Evolutionary conservation across 1,140 invertebrate species (phyloP).

Genomic region (Brachionus plicatilis): DNA sequence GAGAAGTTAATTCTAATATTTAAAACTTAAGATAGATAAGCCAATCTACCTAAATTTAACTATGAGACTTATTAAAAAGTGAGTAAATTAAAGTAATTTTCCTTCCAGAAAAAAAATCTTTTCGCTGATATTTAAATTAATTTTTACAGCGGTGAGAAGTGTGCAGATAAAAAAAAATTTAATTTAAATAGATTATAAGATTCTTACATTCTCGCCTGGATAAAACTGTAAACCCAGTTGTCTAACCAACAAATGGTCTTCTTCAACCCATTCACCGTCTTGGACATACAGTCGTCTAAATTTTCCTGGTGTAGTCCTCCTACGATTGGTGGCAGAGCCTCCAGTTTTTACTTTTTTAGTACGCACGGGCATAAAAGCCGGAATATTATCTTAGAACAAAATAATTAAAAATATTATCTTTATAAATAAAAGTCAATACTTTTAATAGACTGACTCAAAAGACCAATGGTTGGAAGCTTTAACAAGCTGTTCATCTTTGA

Average conservation of each 20-base stretch:
- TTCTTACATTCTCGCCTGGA: slow-evolving; percentile 38
- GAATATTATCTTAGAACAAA: background rate
- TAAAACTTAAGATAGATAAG: no score
- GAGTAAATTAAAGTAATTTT: no score
- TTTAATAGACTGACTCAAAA: slow-evolving; percentile 7
- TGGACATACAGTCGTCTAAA: slow-evolving; percentile 34
- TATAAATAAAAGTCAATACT: background rate
- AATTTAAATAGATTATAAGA: no score
- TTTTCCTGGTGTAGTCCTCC: slow-evolving; percentile 33
- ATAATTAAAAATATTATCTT: background rate
- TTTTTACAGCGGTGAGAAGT: no score
- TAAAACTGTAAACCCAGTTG: slow-evolving; percentile 37
- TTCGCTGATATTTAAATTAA: no score
- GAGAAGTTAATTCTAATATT: no score
- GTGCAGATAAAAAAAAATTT: no score
- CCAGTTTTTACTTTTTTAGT: slow-evolving; percentile 38
- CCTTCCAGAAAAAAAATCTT: no score
- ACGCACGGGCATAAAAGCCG: slow-evolving; percentile 14
- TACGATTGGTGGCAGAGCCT: slow-evolving; percentile 34
- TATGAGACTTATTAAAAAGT: no score
- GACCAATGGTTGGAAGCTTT: background rate
- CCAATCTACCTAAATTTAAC: no score
- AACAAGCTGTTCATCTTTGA: background rate
- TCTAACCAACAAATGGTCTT: slow-evolving; percentile 37
- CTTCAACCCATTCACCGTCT: slow-evolving; percentile 40